Evolutionary conservation across 2,888 invertebrate species (phyloP), one percentile per base, ranked within the genome.

Genomic region (Caenorhabditis panamensis): DNA sequence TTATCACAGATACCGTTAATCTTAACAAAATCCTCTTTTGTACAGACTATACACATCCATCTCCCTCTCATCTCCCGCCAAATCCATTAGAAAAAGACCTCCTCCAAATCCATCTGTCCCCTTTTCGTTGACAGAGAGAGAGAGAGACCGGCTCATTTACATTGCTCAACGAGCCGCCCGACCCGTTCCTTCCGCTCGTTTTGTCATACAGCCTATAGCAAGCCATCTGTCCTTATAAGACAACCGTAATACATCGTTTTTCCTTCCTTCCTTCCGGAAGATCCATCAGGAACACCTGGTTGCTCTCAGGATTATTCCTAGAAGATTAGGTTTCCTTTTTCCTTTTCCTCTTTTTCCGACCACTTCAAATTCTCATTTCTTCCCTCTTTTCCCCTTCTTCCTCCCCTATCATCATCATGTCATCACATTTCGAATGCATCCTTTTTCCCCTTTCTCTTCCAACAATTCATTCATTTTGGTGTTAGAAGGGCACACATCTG

Each of bases 391-490:
- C 26, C 36, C 24, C 18, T 24, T 8, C 24, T 61, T 41, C 20
- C 31, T 24, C n/a, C 22, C 26, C n/a, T n/a, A n/a, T n/a, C n/a
- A n/a, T n/a, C n/a, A n/a, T n/a, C n/a, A n/a, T n/a, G 61, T 63
- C 72, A 63, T 72, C 72, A 72, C 72, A 73, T 73, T 64, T 56
- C 58, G 72, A 73, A 73, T 73, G 63, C 72, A 73, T 73, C 64
- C 63, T 62, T 63, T 63, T 72, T 62, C 20, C 28, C 22, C 24
- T 51, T 13, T 13, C 22, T 13, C 24, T 51, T 51, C 51, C 41
- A 3, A 41, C 41, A 41, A 41, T 41, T 41, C 41, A 41, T 41
- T 36, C 36, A 36, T 36, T 36, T 36, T 36, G 16, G 36, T 58
- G 59, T 58, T 36, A 11, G 24, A 9, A 31, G 5, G 4, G 31